Evolutionary conservation across 2,113 vertebrate species (phyloP), one percentile per base, ranked within the genome.

Genomic region (Zosterops hypoxanthus): DNA sequence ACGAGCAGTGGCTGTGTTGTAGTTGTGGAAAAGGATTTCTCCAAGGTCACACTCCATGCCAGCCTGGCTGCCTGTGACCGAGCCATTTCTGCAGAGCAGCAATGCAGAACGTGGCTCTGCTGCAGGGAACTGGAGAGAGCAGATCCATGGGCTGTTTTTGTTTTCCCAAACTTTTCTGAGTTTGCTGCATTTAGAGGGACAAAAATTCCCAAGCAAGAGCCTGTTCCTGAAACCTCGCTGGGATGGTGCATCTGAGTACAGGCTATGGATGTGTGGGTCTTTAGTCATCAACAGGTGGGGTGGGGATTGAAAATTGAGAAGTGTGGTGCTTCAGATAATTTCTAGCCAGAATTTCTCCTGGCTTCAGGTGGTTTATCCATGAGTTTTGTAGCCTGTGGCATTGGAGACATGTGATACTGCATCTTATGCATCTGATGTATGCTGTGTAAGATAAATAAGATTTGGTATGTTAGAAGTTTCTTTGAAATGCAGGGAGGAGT

Each of bases 381-480:
- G 56, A 44, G 6, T 63, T 82, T 21, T 14, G 23, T 31, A 82
- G 50, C 28, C 65, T 31, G 1, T 82, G 50, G 7, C 0, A 1
- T 13, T 49, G 24, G 55, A 1, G 49, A 6, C 6, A 6, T 42
- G 14, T 33, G 57, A 7, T 52, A 10, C 0, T 5, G 0, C 47
- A 9, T 50, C 11, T 52, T 10, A 1, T 0, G 5, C 36, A 17
- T 28, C 68, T 50, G 3, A 36, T 7, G 0, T 6, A 1, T 4
- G 50, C 36, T 41, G 0, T 53, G 50, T 24, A 16, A 68, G 34
- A 39, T 36, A 78, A 88, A 21, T 42, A 9, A 70, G 29, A 5
- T 59, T 70, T 42, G 34, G 4, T 47, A 2, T 0, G 25, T 22
- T 49, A n/a, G n/a, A 57, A 34, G 39, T 42, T 55, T 34, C 6